Evolutionary conservation across 2,888 invertebrate species (phyloP), one percentile per base, ranked within the genome.

Genomic region (Seira ritae): DNA sequence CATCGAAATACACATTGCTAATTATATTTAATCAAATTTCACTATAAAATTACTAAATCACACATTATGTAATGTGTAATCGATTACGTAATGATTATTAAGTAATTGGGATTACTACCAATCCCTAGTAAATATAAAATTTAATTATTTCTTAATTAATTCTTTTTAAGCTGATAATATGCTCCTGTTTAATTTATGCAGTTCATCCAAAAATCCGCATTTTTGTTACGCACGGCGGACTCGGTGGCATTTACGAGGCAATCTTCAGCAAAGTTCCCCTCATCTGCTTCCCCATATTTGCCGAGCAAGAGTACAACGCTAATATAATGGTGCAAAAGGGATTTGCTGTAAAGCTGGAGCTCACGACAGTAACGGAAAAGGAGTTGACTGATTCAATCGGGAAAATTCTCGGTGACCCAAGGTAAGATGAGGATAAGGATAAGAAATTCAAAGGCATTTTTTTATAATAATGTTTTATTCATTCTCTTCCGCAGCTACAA

Each of bases 261-360:
- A 78, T 86, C 65, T 86, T 70, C 22, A 24, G 68, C 46, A 66
- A 50, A 1, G 86, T 88, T 10, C 88, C 87, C 0, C 3, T 86
- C 19, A 55, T 78, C 31, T 78, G 70, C 8, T 69, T 86, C 19
- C 86, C 86, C 0, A 37, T 85, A 0, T 85, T 86, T 65, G 83
- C 75, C 0, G 87, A 87, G 22, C 87, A 87, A 66, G 86, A 86
- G 68, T 85, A 80, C 60, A 88, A 88, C 66, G 87, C 85, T 0
- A 65, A 83, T n/a, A 37, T 78, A 10, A n/a, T 85, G 12, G 80
- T 74, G 0, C 24, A 24, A 6, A 22, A 68, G 6, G 81, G 79
- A 1, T 24, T 73, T 17, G 87, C 85, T 31, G 80, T 87, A 17
- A 66, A 74, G 67, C 19, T 87, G 69, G 87, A 87, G 79, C 60